Conservation (phyloP, 2,888 invertebrate species). For the Nebria salina region DNA sequence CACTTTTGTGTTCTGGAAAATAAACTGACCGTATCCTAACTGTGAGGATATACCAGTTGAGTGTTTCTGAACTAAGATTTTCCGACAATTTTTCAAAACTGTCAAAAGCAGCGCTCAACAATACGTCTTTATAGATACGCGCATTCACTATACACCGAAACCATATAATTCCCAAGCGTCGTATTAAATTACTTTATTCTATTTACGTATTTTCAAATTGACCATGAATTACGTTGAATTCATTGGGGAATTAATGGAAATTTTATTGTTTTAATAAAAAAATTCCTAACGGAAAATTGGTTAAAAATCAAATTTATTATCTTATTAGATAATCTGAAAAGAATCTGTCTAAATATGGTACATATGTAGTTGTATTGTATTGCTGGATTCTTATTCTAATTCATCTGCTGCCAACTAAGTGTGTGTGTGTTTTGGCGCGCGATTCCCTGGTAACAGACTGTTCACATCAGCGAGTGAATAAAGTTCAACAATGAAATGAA, state of each 20-base stretch:
- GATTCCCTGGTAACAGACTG: background rate
- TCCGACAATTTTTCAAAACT: conserved; percentile 36
- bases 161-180: conserved; percentile 35
- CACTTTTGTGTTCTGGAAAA: background rate
- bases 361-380: too few species aligned
- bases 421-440: background rate
- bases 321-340: too few species aligned
- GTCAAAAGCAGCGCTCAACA: conserved; percentile 17
- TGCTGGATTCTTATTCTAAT: too few species aligned
- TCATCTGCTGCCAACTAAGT: too few species aligned
- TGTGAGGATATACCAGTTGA: background rate
- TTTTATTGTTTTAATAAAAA: too few species aligned
- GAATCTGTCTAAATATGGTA: too few species aligned
- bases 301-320: too few species aligned
- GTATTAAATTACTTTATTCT: conserved; percentile 19
- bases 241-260: too few species aligned
- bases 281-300: too few species aligned
- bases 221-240: background rate
- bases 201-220: conserved; percentile 13
- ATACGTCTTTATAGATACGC: conserved; percentile 17
- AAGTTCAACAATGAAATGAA: background rate
- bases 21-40: background rate
- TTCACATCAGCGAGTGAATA: background rate
- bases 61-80: conserved; percentile 15
- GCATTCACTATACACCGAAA: conserved; percentile 5